Conservation (phyloP, 2,888 invertebrate genomes). For the Ptilodon capucinus region DNA sequence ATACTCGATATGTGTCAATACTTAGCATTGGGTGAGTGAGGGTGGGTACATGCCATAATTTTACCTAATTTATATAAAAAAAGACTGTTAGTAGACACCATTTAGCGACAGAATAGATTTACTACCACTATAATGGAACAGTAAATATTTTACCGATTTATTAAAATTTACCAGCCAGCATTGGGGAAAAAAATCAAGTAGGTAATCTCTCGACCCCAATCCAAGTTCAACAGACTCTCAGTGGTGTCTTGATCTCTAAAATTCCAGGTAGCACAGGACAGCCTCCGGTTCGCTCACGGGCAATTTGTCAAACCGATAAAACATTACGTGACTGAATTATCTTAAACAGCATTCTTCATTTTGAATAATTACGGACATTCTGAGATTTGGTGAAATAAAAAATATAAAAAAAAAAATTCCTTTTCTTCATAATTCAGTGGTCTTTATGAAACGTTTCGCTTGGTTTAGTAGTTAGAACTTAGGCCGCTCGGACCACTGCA, state of each 20-base stretch:
- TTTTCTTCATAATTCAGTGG: conserved; percentile 25
- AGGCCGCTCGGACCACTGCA: no score
- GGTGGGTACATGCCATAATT: no score
- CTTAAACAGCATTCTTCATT: conserved; percentile 69
- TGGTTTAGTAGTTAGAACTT: no score
- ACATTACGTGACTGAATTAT: conserved; percentile 72
- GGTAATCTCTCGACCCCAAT: not conserved
- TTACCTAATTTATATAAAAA: no score
- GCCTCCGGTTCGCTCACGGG: conserved; percentile 13
- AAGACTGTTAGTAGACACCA: no score
- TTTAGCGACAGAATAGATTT: no score
- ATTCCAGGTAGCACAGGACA: not conserved
- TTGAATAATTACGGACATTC: conserved; percentile 66
- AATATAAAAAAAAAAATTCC: conserved; percentile 35
- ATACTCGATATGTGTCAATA: no score
- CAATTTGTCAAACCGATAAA: conserved; percentile 77
- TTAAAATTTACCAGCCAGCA: not conserved
- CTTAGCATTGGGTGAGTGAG: no score
- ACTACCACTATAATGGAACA: no score
- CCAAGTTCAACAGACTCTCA: not conserved
- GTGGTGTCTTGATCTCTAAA: not conserved
- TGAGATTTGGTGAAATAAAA: conserved; percentile 46
- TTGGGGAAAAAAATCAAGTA: not conserved
- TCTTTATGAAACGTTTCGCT: conserved; percentile 2
- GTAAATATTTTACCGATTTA: not conserved